phyloP scores from a whole-genome alignment of 1,140 invertebrate genomes.

The Magallana angulata region DNA sequence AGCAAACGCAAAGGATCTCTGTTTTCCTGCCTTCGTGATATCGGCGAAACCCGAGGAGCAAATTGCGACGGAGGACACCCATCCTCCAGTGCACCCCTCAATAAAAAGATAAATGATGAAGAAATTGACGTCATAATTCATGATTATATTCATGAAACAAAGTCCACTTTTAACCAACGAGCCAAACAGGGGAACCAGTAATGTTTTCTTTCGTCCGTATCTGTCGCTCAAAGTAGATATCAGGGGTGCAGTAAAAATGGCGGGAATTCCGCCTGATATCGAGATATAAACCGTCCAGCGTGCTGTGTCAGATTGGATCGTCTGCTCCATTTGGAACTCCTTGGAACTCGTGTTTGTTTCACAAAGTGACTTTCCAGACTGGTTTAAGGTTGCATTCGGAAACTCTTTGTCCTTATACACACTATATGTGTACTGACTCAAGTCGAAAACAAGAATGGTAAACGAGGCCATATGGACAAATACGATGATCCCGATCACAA shows the following conservation, averaged over 20 bases:
- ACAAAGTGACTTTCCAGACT: conserved; percentile 29
- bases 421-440: conserved; percentile 32
- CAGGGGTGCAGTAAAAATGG: conserved; percentile 1
- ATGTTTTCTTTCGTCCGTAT: conserved; percentile 21
- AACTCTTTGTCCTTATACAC: conserved; percentile 33
- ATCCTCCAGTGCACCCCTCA: conserved; percentile 39
- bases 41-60: conserved; percentile 36
- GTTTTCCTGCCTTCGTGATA: conserved; percentile 41
- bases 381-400: conserved; percentile 34
- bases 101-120: conserved; percentile 41
- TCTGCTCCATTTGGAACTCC: conserved; percentile 28
- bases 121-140: conserved; percentile 36
- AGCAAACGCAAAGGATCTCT: conserved; percentile 34
- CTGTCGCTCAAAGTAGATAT: conserved; percentile 24
- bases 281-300: conserved; percentile 37
- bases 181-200: conserved; percentile 30
- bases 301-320: conserved; percentile 9
- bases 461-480: conserved; percentile 44
- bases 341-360: conserved; percentile 28
- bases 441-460: conserved; percentile 6
- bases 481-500: conserved; percentile 17
- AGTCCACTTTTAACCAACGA: conserved; percentile 35
- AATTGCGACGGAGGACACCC: conserved; percentile 40
- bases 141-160: conserved; percentile 4
- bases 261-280: neutral